Conservation (phyloP, 2,888 invertebrate genomes). For the Drosophila setosimentum region DNA sequence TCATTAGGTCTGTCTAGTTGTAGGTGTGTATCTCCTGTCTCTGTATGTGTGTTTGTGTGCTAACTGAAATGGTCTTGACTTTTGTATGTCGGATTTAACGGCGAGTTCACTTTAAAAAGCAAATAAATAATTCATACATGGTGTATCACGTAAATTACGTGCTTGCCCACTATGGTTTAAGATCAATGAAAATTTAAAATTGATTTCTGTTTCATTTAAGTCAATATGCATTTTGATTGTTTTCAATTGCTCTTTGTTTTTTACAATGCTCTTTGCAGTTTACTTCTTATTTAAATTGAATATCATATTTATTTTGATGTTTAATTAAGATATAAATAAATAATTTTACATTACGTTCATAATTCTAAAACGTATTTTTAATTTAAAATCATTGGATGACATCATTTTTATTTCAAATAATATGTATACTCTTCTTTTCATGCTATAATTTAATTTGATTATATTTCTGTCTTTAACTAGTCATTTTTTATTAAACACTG, state of each 20-base stretch:
- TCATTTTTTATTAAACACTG: neutral
- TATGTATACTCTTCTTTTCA: neutral
- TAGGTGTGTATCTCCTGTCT: neutral
- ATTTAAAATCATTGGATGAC: neutral
- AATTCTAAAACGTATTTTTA: neutral
- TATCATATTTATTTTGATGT: neutral
- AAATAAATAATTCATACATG: constrained; percentile 40
- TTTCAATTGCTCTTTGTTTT: neutral
- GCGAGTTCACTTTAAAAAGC: constrained; percentile 50
- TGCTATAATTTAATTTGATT: neutral
- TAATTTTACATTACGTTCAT: neutral
- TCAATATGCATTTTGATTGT: neutral
- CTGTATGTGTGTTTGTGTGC: constrained; percentile 21
- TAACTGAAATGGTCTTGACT: constrained; percentile 69
- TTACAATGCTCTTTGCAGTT: neutral
- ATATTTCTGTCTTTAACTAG: neutral
- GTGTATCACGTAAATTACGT: constrained; percentile 25
- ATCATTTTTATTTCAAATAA: neutral
- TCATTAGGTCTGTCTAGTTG: constrained; percentile 45
- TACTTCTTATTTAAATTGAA: neutral
- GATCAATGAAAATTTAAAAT: neutral
- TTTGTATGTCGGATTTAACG: constrained; percentile 62
- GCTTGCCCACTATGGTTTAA: constrained; percentile 12
- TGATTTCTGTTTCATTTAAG: neutral
- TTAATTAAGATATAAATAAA: neutral